A percentile compares a stretch with the other conserved stretches of the same genome.
Evolutionary conservation across 2,113 vertebrate species (phyloP).

Genomic region (Cinclus cinclus): DNA sequence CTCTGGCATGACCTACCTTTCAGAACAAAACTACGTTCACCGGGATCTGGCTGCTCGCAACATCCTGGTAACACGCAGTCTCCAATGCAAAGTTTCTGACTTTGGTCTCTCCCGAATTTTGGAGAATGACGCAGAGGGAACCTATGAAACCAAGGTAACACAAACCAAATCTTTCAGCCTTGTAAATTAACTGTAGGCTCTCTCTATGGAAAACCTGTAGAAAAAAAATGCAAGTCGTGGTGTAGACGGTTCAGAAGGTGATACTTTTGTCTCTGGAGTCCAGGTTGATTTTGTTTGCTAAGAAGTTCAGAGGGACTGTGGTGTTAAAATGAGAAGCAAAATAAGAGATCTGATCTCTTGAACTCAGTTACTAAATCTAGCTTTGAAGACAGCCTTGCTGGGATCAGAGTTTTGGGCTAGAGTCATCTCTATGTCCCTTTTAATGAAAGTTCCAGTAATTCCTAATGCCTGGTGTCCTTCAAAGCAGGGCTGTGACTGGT

Average conservation of each 20-base stretch:
- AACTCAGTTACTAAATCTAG: neutral
- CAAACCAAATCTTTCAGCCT: neutral
- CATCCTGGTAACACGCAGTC: constrained; percentile 74
- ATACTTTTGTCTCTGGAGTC: neutral
- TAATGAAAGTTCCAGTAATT: neutral
- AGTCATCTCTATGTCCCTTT: neutral
- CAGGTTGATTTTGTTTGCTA: neutral
- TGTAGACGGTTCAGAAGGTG: neutral
- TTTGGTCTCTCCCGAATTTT: constrained; percentile 76
- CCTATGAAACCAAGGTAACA: constrained; percentile 79
- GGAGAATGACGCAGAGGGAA: constrained; percentile 74
- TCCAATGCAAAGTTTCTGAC: constrained; percentile 82
- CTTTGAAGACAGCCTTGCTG: neutral
- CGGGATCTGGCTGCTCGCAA: constrained; percentile 80
- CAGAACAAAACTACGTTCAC: constrained; percentile 77
- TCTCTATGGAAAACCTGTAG: neutral
- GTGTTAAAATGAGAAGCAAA: neutral
- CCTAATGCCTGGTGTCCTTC: neutral
- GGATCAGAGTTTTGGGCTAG: neutral
- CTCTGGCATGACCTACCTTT: constrained; percentile 81
- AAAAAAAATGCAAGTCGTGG: neutral
- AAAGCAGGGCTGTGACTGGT: neutral
- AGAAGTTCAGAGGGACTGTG: neutral
- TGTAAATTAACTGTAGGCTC: neutral
- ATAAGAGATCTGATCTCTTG: neutral